A percentile compares a stretch with the other conserved stretches of the same genome.
These are phyloP conservation scores for Corythornis leucogaster DNA, from an alignment of 2,797 vertebrate species.

Conservation along the genomic window DNA sequence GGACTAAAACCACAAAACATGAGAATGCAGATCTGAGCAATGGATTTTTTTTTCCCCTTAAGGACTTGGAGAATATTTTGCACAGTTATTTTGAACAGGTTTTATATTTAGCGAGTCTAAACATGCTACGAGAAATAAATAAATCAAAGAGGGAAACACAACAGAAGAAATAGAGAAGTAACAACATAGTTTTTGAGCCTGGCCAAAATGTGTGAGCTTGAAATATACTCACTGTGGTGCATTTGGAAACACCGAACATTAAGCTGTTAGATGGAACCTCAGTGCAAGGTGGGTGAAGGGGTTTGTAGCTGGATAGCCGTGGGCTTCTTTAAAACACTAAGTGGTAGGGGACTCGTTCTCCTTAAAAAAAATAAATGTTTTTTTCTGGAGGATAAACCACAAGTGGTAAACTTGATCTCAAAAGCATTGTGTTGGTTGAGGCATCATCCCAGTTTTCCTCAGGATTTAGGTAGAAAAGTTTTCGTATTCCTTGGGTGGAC, in stretches of 20 bases:
- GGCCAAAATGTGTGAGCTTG: neutral
- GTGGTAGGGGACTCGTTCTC: neutral
- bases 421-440: neutral
- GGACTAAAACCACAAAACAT: neutral
- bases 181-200: neutral
- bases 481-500: neutral
- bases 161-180: neutral
- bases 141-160: neutral
- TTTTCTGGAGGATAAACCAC: neutral
- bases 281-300: neutral
- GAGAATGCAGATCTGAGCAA: neutral
- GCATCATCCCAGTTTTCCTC: neutral
- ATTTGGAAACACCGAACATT: neutral
- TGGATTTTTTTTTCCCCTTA: neutral
- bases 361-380: neutral
- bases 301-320: neutral
- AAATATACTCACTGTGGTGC: neutral
- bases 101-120: conserved; percentile 55
- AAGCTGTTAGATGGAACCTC: neutral
- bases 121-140: conserved; percentile 17
- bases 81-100: conserved; percentile 27
- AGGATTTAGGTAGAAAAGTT: neutral
- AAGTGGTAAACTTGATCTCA: neutral
- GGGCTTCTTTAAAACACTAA: neutral
- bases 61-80: conserved; percentile 14